A percentile compares a stretch with the other conserved stretches of the same genome.
Evolutionary conservation across 2,888 invertebrate species (phyloP).

Genomic region (Andrena minutula): DNA sequence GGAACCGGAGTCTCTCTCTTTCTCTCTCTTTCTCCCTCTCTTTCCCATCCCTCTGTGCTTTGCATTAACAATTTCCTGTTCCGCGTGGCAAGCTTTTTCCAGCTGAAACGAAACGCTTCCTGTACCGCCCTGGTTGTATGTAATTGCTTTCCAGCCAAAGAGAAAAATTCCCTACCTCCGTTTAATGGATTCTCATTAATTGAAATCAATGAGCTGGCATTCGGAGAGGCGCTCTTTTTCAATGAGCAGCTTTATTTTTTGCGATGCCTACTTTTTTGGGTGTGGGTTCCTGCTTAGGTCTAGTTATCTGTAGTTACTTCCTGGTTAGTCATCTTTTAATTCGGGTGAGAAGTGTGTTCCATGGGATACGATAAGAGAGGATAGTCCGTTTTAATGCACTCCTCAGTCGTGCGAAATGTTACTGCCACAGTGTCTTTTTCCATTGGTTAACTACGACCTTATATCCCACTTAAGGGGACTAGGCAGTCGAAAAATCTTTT

Average conservation of each 20-base stretch:
- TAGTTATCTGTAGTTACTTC: no score
- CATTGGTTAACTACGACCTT: no score
- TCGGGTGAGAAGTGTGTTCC: no score
- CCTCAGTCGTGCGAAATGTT: no score
- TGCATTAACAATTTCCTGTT: constrained; percentile 13
- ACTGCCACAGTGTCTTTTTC: no score
- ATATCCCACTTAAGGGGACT: no score
- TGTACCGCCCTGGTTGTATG: background rate
- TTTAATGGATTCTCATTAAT: background rate
- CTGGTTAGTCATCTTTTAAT: no score
- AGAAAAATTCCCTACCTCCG: background rate
- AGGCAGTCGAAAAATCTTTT: no score
- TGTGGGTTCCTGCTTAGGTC: no score
- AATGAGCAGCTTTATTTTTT: background rate
- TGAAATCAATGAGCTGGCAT: background rate
- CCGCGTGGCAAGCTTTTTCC: background rate
- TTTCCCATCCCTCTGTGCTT: background rate
- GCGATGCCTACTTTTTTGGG: no score
- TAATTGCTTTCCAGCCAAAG: constrained; percentile 1
- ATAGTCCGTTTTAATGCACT: no score
- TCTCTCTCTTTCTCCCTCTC: background rate
- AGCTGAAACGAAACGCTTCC: background rate
- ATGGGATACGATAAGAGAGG: no score
- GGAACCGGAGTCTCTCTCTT: background rate
- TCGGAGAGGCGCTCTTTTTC: background rate